Evolutionary conservation across 2,113 vertebrate species (phyloP), one percentile per base, ranked within the genome.

Genomic region (Cepphus grylle): DNA sequence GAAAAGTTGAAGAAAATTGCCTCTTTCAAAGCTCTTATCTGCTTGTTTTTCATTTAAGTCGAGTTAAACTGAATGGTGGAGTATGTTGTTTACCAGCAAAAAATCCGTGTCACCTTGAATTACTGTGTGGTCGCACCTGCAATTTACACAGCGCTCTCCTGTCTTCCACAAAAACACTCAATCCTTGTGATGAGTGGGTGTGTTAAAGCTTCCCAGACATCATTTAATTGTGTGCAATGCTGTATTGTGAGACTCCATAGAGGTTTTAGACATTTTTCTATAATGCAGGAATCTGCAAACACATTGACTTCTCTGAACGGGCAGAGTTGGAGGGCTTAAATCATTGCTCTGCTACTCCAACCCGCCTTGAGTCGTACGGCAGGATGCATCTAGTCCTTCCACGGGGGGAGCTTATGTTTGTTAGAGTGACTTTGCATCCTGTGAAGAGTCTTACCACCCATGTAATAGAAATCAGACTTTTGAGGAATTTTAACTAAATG

Each of bases 1-100:
- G 77, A 91, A 89, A 88, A 70, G 58, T 32, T 62, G n/a, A 91
- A 91, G 77, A 91, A 93, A 88, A 95, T 73, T 85, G 21, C 74
- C 19, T 53, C 62, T 83, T 93, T 67, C 32, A 29, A 76, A 94
- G 52, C 65, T 92, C n/a, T 81, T 85, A 11, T 6, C 65, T 61
- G 86, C 43, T n/a, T 45, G 38, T 92, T 88, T 84, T 85, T 62
- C 20, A 19, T 23, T 93, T 84, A 63, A 62, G 66, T 84, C 32
- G n/a, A 62, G 76, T 88, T 94, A 89, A 84, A 93, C 66, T 62
- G 84, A 90, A 73, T 55, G 26, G 53, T 82, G 27, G 76, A 73
- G 13, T 87, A 42, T 56, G 58, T 65, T 93, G 84, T 91, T 97
- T 95, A 81, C 62, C 66, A 72, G 78, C 34, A 89, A 83, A 94